Percentiles rank a stretch among this genome's conserved stretches.
Evolutionary conservation across 2,888 invertebrate genomes (phyloP).

Genomic region (Tinea pellionella): DNA sequence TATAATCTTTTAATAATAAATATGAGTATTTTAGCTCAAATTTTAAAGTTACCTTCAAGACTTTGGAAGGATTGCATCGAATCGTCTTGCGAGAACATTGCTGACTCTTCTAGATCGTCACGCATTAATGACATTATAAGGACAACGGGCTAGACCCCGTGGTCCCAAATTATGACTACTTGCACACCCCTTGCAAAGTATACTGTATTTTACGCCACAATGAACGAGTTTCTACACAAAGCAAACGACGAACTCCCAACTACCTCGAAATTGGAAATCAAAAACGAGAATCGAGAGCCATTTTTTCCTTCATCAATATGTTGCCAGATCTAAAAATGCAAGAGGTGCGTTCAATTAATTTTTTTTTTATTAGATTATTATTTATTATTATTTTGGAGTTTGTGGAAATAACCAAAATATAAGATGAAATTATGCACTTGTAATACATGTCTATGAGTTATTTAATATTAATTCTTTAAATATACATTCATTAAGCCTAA

Average conservation of each 20-base stretch:
- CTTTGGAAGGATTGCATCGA: not conserved
- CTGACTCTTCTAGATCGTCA: not conserved
- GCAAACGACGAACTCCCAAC: too few relatives aligned
- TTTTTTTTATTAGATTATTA: not conserved
- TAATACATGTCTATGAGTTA: too few relatives aligned
- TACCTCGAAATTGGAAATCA: too few relatives aligned
- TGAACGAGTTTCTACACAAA: too few relatives aligned
- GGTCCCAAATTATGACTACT: not conserved
- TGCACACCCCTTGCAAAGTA: not conserved
- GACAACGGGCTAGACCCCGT: not conserved
- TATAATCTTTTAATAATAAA: not conserved
- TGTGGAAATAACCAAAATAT: too few relatives aligned
- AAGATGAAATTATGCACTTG: too few relatives aligned
- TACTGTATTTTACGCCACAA: too few relatives aligned
- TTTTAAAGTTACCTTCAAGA: not conserved
- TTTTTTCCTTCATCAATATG: too few relatives aligned
- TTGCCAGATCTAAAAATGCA: not conserved
- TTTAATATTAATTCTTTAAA: too few relatives aligned
- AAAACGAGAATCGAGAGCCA: too few relatives aligned
- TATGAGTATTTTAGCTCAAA: not conserved
- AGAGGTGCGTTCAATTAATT: not conserved
- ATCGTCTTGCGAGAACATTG: not conserved
- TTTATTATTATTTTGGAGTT: too few relatives aligned
- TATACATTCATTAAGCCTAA: too few relatives aligned
- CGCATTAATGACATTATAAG: not conserved